Conservation (phyloP, 2,888 invertebrate species). For the Helleia helle region DNA sequence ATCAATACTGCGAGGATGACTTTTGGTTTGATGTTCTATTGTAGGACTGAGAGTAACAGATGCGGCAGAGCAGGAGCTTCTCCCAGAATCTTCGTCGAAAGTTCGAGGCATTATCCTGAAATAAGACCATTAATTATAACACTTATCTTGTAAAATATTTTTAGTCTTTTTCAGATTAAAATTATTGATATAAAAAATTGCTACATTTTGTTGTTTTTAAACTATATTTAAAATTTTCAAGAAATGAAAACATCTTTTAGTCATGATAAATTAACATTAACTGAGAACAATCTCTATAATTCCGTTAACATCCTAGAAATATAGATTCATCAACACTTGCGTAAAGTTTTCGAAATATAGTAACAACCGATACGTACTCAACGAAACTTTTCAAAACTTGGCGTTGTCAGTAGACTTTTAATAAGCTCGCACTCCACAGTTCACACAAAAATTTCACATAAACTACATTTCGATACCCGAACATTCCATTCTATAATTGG, state of each 20-base stretch:
- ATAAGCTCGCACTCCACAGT: not conserved
- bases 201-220: too few relatives aligned
- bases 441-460: not conserved
- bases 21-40: conserved; percentile 35
- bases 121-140: conserved; percentile 18
- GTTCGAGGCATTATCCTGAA: conserved; percentile 50
- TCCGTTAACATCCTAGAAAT: too few relatives aligned
- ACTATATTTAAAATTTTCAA: too few relatives aligned
- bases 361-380: not conserved
- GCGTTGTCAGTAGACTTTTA: conserved; percentile 6
- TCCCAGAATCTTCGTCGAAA: conserved; percentile 64
- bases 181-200: too few relatives aligned
- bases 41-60: conserved; percentile 51
- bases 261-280: too few relatives aligned
- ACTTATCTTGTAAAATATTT: too few relatives aligned
- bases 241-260: too few relatives aligned
- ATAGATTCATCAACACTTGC: too few relatives aligned
- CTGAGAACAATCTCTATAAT: too few relatives aligned
- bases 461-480: not conserved
- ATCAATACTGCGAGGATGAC: conserved; percentile 19
- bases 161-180: too few relatives aligned
- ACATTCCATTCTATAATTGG: not conserved
- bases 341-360: too few relatives aligned
- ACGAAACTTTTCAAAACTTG: conserved; percentile 7
- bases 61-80: conserved; percentile 63